phyloP scores from a whole-genome alignment of 2,113 vertebrate genomes.

The Baryphthengus martii region DNA sequence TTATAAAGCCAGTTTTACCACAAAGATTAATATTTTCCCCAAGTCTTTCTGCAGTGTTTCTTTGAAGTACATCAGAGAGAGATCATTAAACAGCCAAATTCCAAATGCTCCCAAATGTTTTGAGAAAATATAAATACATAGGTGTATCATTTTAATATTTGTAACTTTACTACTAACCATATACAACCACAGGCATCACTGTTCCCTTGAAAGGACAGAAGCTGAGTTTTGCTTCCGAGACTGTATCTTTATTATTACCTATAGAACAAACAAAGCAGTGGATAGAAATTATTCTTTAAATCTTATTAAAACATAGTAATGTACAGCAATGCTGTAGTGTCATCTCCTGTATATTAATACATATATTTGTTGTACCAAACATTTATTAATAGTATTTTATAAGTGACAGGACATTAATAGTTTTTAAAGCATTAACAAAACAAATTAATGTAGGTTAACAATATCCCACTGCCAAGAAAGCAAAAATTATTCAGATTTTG shows the following conservation, averaged over 20 bases:
- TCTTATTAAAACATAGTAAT: neutral
- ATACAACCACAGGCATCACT: neutral
- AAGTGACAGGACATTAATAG: neutral
- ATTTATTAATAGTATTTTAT: neutral
- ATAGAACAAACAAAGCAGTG: neutral
- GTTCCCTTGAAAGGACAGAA: neutral
- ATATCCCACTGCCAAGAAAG: neutral
- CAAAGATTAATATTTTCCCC: slow-evolving; percentile 5
- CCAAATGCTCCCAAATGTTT: neutral
- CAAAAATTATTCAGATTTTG: neutral
- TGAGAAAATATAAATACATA: neutral
- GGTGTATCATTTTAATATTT: neutral
- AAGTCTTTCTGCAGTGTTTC: neutral
- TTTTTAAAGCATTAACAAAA: neutral
- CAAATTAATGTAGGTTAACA: neutral
- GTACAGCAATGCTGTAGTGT: neutral
- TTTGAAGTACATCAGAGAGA: neutral
- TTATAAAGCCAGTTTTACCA: slow-evolving; percentile 21
- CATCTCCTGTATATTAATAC: neutral
- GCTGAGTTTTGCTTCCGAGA: neutral
- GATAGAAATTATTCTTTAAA: neutral
- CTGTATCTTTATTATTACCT: neutral
- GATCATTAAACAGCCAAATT: neutral
- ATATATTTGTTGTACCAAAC: neutral
- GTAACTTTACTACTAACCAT: neutral